Evolutionary conservation across 2,888 invertebrate species (phyloP), one percentile per base, ranked within the genome.

Genomic region (Gortyna flavago): DNA sequence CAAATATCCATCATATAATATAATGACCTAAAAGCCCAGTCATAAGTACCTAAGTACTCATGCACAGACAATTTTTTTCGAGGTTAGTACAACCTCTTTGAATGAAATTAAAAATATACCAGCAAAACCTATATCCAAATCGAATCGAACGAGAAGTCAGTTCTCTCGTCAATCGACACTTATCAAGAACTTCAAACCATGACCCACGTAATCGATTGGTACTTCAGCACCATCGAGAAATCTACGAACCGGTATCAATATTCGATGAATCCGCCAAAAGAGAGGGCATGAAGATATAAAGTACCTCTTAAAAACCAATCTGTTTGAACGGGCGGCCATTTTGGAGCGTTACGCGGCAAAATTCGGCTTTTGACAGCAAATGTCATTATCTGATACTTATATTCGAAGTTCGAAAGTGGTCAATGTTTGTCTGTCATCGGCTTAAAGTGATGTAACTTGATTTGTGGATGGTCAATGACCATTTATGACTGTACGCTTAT

Each of bases 271-370:
- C 61, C 65, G 38, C 51, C 68, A 59, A 72, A 70, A 48, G 69
- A 61, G 59, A 70, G 35, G 35, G 65, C 66, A 44, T 65, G 41
- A 72, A 83, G 65, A 73, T n/a, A 69, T 59, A 78, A 79, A 72
- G 75, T 75, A 79, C 76, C 77, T 77, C 77, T 76, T 78, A 67
- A 76, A 78, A 86, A 75, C 72, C 77, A 77, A 88, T 88, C 69
- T 79, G 66, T 64, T 85, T 75, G 38, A 79, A 79, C 61, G 57
- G 54, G 51, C 65, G 16, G 32, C 77, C 76, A 84, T 86, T 84
- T 85, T 76, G n/a, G 67, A 76, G 29, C 68, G 29, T 87, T 86
- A 87, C 87, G 69, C 67, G 64, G 80, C 82, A 78, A 71, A 76
- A 76, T 76, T 61, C 16, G 9, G 5, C 25, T 32, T 77, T 80